These are phyloP conservation scores for Drosophila rufa DNA, from an alignment of 1,140 invertebrate genomes.

Conservation along the genomic window DNA sequence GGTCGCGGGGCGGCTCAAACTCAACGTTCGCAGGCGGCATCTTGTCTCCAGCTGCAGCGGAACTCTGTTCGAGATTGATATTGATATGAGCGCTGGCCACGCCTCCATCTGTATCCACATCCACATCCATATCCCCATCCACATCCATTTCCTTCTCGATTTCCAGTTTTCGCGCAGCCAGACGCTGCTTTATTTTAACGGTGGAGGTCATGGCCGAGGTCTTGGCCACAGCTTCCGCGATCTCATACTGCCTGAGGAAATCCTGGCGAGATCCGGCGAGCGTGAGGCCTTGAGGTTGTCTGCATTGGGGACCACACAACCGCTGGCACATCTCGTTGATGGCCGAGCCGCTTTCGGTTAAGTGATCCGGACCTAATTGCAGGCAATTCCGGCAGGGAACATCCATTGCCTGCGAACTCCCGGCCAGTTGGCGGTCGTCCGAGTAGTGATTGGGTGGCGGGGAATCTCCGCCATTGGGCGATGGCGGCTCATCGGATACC, in stretches of 20 bases:
- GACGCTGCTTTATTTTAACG: conserved; percentile 86
- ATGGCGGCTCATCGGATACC: conserved; percentile 56
- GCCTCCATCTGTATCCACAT: conserved; percentile 71
- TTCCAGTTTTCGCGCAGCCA: conserved; percentile 86
- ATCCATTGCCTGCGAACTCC: conserved; percentile 11
- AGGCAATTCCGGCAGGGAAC: conserved; percentile 69
- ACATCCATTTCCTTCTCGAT: conserved; percentile 83
- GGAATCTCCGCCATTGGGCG: conserved; percentile 32
- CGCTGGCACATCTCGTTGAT: conserved; percentile 79
- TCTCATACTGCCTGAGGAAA: conserved; percentile 86
- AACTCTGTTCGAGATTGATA: conserved; percentile 33
- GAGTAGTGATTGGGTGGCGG: conserved; percentile 23
- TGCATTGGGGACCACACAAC: conserved; percentile 70
- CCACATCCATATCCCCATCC: conserved; percentile 27
- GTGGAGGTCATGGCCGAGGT: conserved; percentile 87
- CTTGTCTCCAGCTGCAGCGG: conserved; percentile 61
- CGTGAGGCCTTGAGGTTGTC: conserved; percentile 58
- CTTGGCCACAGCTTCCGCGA: conserved; percentile 87
- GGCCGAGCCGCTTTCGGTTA: conserved; percentile 29
- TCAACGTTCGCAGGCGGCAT: conserved; percentile 66
- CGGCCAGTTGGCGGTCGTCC: conserved; percentile 37
- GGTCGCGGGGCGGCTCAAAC: conserved; percentile 88
- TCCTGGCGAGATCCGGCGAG: conserved; percentile 74
- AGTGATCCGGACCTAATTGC: conserved; percentile 30
- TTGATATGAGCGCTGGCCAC: conserved; percentile 54